Evolutionary conservation across 2,113 vertebrate genomes (phyloP), one percentile per base, ranked within the genome.

Genomic region (Cathartes aura): DNA sequence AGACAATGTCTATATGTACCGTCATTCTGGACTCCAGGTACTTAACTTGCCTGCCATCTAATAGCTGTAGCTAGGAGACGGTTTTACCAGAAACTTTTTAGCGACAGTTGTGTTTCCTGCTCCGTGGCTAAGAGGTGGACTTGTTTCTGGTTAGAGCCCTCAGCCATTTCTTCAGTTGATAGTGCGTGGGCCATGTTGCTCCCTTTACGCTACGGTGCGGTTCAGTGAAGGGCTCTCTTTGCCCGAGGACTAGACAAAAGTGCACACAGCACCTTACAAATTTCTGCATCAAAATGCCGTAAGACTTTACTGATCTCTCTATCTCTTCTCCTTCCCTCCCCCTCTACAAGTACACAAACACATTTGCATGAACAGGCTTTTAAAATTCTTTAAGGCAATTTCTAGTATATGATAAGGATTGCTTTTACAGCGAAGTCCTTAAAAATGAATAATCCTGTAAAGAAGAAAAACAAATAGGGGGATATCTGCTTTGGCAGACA

Each of bases 191-290:
- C n/a, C 11, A 0, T 3, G 34, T 53, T 48, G 36, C 62, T 91
- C 29, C 22, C 32, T 9, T 74, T 42, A 12, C 0, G 0, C 40
- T 16, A 3, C 2, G 1, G 36, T 15, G 29, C 1, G 0, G 24
- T 53, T 81, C 1, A 0, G 15, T 15, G 45, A 80, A 60, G 62
- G 59, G 12, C 12, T 20, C 7, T 43, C 60, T 83, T 17, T 71
- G 63, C 43, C 6, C 2, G 7, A 22, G 2, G 0, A 22, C 42
- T 23, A 11, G 40, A 29, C 38, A 58, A 9, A 94, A 11, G 40
- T 66, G n/a, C 50, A 19, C n/a, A 3, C 27, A 64, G 23, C 73
- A 79, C 68, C 84, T 63, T 24, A 42, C 24, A 21, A 22, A 86
- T 78, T 66, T 64, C 70, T 56, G 38, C 15, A 38, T 63, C 64